Evolutionary conservation across 2,888 invertebrate genomes (phyloP), one percentile per base, ranked within the genome.

Genomic region (Orchesella flavescens): DNA sequence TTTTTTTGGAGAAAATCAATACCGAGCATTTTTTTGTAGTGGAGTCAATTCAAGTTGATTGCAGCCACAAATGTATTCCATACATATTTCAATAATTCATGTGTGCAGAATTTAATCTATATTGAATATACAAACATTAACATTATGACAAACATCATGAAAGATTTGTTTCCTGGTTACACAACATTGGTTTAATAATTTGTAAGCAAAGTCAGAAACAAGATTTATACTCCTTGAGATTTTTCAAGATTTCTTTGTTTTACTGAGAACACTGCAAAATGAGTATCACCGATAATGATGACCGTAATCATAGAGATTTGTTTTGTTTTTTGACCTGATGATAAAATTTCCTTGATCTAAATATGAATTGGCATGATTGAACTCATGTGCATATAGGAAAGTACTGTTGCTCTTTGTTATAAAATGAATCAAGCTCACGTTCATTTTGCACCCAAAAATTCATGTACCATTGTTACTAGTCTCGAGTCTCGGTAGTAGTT

Each of bases 201-300:
- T 77, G 65, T 55, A 66, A 77, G 69, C 69, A 59, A 68, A 44
- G 77, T 69, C 77, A 77, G 69, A 77, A 77, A 69, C 78, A 72
- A 61, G 69, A 72, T 43, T 17, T 24, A 34, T 34, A 34, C 34
- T 34, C 34, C 34, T 34, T 34, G 34, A 34, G 66, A 71, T 71
- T 43, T 71, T 43, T 61, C 61, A 46, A 72, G 61, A 71, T 68
- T 79, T 44, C 23, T 69, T 71, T 53, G 69, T 49, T 12, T 44
- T 66, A 34, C 57, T 65, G 76, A 71, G 83, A 83, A 83, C 83
- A 83, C 83, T 65, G 83, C 77, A 77, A 65, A 77, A 77, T 83
- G 83, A 83, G 83, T 83, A 83, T 83, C 83, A 73, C 69, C 53
- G 82, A 77, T 83, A 23, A 34, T 21, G 12, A 78, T 61, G 75